These are phyloP conservation scores for Achroia grisella DNA, from an alignment of 1,140 invertebrate species.

Conservation along the genomic window DNA sequence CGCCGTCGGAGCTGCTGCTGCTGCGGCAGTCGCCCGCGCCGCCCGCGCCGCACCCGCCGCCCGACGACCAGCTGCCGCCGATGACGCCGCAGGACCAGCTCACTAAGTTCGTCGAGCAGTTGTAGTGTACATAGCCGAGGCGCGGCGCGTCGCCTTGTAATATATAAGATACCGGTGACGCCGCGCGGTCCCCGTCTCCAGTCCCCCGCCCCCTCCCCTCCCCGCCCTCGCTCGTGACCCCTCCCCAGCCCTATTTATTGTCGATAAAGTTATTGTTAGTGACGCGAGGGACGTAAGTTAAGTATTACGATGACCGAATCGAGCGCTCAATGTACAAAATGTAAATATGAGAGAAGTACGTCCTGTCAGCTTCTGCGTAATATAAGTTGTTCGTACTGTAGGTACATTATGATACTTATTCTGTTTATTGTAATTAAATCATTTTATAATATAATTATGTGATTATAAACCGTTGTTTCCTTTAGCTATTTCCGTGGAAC, in stretches of 20 bases:
- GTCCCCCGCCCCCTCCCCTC: too few species aligned
- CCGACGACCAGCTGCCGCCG: constrained; percentile 80
- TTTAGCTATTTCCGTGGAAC: too few species aligned
- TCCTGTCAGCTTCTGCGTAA: constrained; percentile 73
- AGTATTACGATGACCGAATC: constrained; percentile 66
- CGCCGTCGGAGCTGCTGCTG: constrained; percentile 60
- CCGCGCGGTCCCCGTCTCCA: constrained; percentile 15
- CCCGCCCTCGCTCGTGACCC: background rate
- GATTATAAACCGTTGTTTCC: constrained; percentile 69
- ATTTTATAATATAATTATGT: constrained; percentile 77
- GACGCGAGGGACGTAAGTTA: constrained; percentile 60
- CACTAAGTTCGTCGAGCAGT: constrained; percentile 94
- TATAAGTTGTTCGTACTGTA: constrained; percentile 74
- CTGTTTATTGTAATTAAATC: constrained; percentile 76
- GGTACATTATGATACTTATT: constrained; percentile 75
- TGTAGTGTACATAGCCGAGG: constrained; percentile 78
- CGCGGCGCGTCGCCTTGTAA: constrained; percentile 40
- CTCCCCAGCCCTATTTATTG: constrained; percentile 50
- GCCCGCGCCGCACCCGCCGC: constrained; percentile 80
- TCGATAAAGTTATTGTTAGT: constrained; percentile 46
- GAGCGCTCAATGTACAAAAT: constrained; percentile 75
- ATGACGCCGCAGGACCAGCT: constrained; percentile 94
- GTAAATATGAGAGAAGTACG: constrained; percentile 73
- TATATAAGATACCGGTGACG: constrained; percentile 29
- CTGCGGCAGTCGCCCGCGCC: constrained; percentile 78